Conservation (phyloP, 2,113 vertebrate genomes). For the Electrona antarctica region DNA sequence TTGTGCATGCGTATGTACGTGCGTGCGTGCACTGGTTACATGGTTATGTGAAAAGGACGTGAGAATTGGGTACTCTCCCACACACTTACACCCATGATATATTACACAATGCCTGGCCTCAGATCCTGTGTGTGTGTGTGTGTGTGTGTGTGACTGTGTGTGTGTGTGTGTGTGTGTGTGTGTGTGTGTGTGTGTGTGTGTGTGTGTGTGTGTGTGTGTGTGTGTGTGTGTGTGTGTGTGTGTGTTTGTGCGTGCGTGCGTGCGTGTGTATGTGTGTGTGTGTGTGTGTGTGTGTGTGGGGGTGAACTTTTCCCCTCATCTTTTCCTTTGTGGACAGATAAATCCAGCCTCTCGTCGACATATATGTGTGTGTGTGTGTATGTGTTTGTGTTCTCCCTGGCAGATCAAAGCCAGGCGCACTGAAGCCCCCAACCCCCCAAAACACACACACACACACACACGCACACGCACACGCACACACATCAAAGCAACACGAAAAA, state of each 20-base stretch:
- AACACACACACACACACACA: constrained; percentile 15
- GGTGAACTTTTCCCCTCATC: constrained; percentile 31
- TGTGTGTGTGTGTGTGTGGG: constrained; percentile 20
- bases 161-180: constrained; percentile 20
- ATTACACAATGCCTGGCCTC: constrained; percentile 48
- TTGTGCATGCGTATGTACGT: constrained; percentile 36
- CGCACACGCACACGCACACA: constrained; percentile 28
- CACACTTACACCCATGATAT: constrained; percentile 58
- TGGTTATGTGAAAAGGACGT: constrained; percentile 52
- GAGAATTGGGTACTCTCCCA: constrained; percentile 61
- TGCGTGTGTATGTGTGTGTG: constrained; percentile 11
- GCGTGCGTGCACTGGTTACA: constrained; percentile 8
- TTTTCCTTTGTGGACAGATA: constrained; percentile 21
- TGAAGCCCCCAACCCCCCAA: neutral
- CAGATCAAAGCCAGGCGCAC: neutral
- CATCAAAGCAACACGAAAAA: neutral
- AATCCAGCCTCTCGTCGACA: constrained; percentile 1
- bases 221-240: constrained; percentile 19
- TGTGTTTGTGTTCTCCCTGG: constrained; percentile 4
- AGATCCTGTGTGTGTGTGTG: constrained; percentile 15
- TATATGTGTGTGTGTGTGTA: neutral
- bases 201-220: constrained; percentile 12
- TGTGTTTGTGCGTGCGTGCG: no score
- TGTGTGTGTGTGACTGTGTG: constrained; percentile 9
- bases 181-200: constrained; percentile 19